phyloP scores from a whole-genome alignment of 2,113 vertebrate genomes.

The Podocnemis expansa region DNA sequence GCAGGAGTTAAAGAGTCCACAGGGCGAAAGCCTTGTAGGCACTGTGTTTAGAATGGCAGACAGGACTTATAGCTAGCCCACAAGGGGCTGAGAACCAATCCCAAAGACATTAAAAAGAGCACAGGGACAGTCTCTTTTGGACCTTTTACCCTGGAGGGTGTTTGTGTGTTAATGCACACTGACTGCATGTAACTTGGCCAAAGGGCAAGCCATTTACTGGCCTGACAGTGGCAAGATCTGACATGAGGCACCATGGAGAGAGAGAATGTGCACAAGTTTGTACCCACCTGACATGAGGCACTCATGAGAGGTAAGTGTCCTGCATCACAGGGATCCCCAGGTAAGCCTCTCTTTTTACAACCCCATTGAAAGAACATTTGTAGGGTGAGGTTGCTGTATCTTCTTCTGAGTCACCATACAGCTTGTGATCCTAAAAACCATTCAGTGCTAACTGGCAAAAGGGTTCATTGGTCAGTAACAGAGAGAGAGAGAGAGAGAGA shows the following conservation, averaged over 20 bases:
- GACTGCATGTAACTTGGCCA: neutral
- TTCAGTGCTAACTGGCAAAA: neutral
- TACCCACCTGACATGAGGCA: neutral
- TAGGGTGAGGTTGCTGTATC: neutral
- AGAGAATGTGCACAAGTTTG: neutral
- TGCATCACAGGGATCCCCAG: neutral
- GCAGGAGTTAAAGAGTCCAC: too few relatives aligned
- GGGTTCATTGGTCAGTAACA: neutral
- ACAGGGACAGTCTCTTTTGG: neutral
- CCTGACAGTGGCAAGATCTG: neutral
- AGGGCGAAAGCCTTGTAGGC: too few relatives aligned
- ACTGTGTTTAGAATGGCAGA: too few relatives aligned
- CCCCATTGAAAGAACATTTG: neutral
- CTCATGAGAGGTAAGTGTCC: neutral
- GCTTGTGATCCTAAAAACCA: neutral
- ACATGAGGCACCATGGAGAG: neutral
- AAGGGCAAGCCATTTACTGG: neutral
- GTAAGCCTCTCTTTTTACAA: neutral
- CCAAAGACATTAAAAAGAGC: too few relatives aligned
- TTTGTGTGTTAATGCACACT: neutral
- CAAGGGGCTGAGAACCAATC: too few relatives aligned
- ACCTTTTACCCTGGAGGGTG: neutral
- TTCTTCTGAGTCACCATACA: neutral
- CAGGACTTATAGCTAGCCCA: too few relatives aligned
- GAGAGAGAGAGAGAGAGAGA: too few relatives aligned